Evolutionary conservation across 2,888 invertebrate genomes (phyloP).

Genomic region (Elegia similella): DNA sequence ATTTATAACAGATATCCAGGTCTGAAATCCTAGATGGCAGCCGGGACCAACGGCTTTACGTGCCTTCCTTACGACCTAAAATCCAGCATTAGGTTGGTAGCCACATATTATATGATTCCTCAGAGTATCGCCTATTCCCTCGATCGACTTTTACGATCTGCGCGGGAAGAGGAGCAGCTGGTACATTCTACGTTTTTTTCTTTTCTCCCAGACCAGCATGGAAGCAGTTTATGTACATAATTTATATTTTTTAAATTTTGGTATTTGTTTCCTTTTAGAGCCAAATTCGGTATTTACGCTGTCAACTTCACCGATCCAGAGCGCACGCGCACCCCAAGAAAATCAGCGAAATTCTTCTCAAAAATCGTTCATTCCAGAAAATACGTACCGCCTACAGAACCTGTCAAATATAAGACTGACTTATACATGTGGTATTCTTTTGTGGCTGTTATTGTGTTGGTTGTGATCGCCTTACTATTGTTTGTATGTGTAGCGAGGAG

Average conservation of each 20-base stretch:
- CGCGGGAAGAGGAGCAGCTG: too few species aligned
- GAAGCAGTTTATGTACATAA: too few species aligned
- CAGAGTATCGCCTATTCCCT: too few species aligned
- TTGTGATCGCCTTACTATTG: not conserved
- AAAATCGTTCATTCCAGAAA: conserved; percentile 33
- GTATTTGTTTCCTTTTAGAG: conserved; percentile 48
- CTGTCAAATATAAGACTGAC: not conserved
- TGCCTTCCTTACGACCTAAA: too few species aligned
- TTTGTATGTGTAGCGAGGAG: not conserved
- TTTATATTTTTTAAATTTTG: not conserved
- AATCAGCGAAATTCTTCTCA: conserved; percentile 43
- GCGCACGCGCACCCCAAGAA: conserved; percentile 40
- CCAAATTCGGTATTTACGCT: conserved; percentile 83
- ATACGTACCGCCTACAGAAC: conserved; percentile 14
- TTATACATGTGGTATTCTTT: conserved; percentile 6
- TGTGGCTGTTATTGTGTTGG: not conserved
- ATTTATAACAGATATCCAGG: too few species aligned
- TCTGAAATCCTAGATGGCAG: too few species aligned
- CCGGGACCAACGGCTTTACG: too few species aligned
- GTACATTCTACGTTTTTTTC: too few species aligned
- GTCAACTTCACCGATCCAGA: conserved; percentile 43
- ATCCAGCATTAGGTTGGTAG: too few species aligned
- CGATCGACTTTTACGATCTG: too few species aligned
- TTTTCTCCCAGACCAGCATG: too few species aligned
- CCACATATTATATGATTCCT: too few species aligned